Evolutionary conservation across 2,113 vertebrate species (phyloP), one percentile per base, ranked within the genome.

Genomic region (Elgaria multicarinata): DNA sequence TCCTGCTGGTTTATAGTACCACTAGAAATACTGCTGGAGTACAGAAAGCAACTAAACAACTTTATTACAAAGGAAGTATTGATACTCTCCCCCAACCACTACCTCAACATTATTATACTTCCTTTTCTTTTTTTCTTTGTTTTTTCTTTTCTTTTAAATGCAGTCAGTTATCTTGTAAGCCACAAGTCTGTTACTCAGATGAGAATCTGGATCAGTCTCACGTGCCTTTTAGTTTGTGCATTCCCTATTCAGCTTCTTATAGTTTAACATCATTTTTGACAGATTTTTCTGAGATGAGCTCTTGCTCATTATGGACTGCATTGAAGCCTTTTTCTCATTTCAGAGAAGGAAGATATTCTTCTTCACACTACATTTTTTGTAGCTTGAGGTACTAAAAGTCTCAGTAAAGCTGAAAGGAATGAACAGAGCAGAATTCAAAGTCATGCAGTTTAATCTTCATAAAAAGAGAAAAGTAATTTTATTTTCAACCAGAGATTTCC

Each of bases 111-210:
- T 24, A 62, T 86, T 83, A 0, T 0, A 89, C 92, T 90, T 5
- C 39, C 16, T 64, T 86, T 84, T 64, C 7, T 53, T 78, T 14
- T 18, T 58, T 58, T 18, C 28, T 13, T 2, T 6, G n/a, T n/a
- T n/a, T n/a, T n/a, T n/a, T n/a, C n/a, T n/a, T n/a, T 4, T 87
- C 62, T 6, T 55, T 89, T 93, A 89, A 62, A 74, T 50, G 24
- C 1, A 88, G 86, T 69, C 53, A n/a, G 50, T 88, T 90, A 53
- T 1, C 72, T 91, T 82, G 50, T 46, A 0, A 0, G 22, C 24
- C 83, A 64, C 14, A 79, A 80, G 0, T 26, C 90, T 33, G 39
- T 91, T 89, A 91, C 69, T 90, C 79, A 69, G 93, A 78, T 66
- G 62, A 66, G 75, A 77, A 42, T 67, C 42, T 66, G 28, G 31